Base-by-base conservation (phyloP, 1,140 invertebrate species). In the Ips typographus region DNA sequence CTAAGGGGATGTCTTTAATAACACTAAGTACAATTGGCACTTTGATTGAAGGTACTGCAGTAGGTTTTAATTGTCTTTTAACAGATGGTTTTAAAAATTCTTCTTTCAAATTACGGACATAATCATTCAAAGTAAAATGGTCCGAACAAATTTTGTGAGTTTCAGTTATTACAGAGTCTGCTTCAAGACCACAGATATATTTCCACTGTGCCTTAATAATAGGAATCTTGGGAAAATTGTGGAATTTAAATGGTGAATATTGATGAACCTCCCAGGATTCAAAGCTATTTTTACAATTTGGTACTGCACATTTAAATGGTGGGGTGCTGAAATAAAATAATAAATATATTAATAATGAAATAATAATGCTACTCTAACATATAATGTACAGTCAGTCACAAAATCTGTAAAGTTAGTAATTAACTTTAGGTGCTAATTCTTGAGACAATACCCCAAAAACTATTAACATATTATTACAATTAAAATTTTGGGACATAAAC, bases 81-180 rank as follows among this genome's bases (percentile, higher is more conserved):
- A 59, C 49, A 39, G 53, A 7, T 2, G 60, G 60, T 40, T 64
- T 64, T 5, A 42, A 38, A n/a, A 70, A 42, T 51, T 69, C 70
- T 57, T 63, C 65, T 38, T 57, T 68, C 22, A 63, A 64, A 41
- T 68, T 64, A 39, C 70, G 49, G 36, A 51, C 38, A 41, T 72
- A 72, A 70, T 72, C 66, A 47, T 72, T 57, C 37, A 72, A 47
- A 6, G 42, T 53, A 60, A 72, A 72, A 66, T 72, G 71, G n/a
- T 70, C 67, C 6, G 71, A 72, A 40, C 71, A 72, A 39, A 72
- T 62, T 64, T 64, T 69, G 2, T 60, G 22, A 36, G 38, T n/a
- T 41, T 53, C 8, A 37, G 55, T 47, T 52, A 22, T n/a, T 5
- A n/a, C 57, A 44, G 43, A 2, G 42, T 62, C 40, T 8, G 37